A percentile compares a stretch with the other conserved stretches of the same genome.
Conservation (phyloP, 2,113 vertebrate species). For the Xiphias gladius region DNA sequence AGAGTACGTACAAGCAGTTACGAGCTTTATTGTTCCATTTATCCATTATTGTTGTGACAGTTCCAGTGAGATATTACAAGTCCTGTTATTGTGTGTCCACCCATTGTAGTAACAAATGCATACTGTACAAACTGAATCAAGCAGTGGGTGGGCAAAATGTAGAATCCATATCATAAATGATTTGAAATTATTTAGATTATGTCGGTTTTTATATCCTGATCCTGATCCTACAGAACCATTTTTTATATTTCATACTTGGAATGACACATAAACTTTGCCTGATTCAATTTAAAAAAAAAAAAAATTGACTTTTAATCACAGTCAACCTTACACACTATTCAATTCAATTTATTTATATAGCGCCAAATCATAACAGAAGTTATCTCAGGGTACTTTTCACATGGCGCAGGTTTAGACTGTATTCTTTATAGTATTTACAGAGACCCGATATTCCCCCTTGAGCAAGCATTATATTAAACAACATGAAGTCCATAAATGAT, state of each 20-base stretch:
- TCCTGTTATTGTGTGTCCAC: neutral
- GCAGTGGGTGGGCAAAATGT: neutral
- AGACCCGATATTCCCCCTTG: too few species aligned
- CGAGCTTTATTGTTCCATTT: neutral
- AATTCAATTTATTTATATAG: too few species aligned
- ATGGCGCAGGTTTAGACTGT: too few species aligned
- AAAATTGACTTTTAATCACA: neutral
- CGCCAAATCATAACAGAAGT: too few species aligned
- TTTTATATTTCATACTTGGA: neutral
- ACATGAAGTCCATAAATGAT: slow-evolving; percentile 15
- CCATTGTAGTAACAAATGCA: neutral
- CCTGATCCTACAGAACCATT: neutral
- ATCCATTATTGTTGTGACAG: neutral
- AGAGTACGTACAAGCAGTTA: neutral
- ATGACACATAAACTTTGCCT: neutral
- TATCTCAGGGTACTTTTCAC: too few species aligned
- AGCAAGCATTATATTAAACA: neutral
- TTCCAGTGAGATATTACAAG: neutral
- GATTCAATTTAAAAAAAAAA: neutral
- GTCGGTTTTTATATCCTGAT: neutral
- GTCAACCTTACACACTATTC: too few species aligned
- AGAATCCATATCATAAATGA: neutral
- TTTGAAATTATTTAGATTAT: neutral
- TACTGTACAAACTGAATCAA: neutral
- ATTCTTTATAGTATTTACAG: too few species aligned